Evolutionary conservation across 2,797 vertebrate genomes (phyloP), one percentile per base, ranked within the genome.

Genomic region (Pipistrellus pipistrellus): DNA sequence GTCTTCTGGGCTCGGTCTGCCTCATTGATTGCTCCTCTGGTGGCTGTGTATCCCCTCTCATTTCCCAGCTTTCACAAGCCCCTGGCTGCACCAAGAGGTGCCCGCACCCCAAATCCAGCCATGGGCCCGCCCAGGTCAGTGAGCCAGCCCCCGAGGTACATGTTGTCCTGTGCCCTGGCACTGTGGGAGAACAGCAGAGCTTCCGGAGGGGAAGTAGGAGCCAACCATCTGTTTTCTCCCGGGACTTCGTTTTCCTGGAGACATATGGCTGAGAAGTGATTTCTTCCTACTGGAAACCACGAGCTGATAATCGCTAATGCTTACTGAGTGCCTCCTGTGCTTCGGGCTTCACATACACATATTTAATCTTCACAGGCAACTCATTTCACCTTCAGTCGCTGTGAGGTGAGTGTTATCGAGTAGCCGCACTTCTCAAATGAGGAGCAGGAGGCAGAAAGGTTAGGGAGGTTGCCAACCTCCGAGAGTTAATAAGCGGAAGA

Each of bases 211-310:
- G 69, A 84, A 57, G 75, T 8, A 53, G 71, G 41, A 85, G 13
- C 20, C 32, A 44, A 32, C 71, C n/a, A 57, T 75, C 84, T 91
- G 20, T 71, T 89, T 89, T 38, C 51, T 84, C 44, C 46, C 21
- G 53, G 59, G 77, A 62, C 59, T 85, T 78, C n/a, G 15, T 81
- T 92, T 92, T 92, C 38, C 82, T 55, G 17, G 32, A 87, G 66
- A 66, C 25, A 6, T 48, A 44, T 18, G 80, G 23, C 68, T 96
- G 25, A 82, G 53, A 75, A 90, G 21, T 1, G 17, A 46, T 38
- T 84, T 48, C 30, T 80, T 95, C 59, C 71, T 18, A 30, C 30
- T 81, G 64, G 76, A 78, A 75, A 69, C 23, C 51, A 32, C 85
- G 17, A 48, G 57, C 23, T 38, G 81, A 17, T n/a, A 41, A 72